Evolutionary conservation across 1,140 invertebrate genomes (phyloP).

Genomic region (Camponotus pennsylvanicus): DNA sequence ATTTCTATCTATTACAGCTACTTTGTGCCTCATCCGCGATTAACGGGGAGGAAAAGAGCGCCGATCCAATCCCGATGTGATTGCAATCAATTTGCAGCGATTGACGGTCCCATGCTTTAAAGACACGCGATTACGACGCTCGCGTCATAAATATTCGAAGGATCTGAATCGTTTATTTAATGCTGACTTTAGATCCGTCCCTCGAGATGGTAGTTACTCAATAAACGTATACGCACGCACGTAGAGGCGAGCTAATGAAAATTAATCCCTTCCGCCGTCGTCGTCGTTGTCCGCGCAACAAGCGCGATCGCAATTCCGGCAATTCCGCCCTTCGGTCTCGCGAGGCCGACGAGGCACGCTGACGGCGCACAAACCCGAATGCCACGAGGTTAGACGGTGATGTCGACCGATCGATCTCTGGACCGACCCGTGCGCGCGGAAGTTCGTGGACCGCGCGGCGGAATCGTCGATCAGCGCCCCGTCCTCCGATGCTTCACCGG

Average conservation of each 20-base stretch:
- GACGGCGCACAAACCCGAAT: slow-evolving; percentile 1
- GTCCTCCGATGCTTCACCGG: background rate
- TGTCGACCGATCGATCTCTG: background rate
- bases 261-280: slow-evolving; percentile 43
- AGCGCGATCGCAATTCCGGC: slow-evolving; percentile 44
- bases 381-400: slow-evolving; percentile 8
- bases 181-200: slow-evolving; percentile 3
- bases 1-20: slow-evolving; percentile 53
- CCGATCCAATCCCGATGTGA: background rate
- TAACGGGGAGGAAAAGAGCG: slow-evolving; percentile 17
- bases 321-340: slow-evolving; percentile 6
- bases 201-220: slow-evolving; percentile 5
- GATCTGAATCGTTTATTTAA: background rate
- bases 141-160: background rate
- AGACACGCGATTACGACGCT: background rate
- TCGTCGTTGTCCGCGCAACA: slow-evolving; percentile 7
- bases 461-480: background rate
- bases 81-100: background rate
- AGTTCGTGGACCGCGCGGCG: background rate
- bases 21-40: slow-evolving; percentile 40
- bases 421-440: background rate
- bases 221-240: slow-evolving; percentile 37
- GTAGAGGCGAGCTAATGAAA: slow-evolving; percentile 37
- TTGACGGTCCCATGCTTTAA: background rate
- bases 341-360: slow-evolving; percentile 2